Percentiles rank a stretch among this genome's conserved stretches.
phyloP scores from a whole-genome alignment of 2,888 invertebrate genomes.

The Loripinus fragilis region DNA sequence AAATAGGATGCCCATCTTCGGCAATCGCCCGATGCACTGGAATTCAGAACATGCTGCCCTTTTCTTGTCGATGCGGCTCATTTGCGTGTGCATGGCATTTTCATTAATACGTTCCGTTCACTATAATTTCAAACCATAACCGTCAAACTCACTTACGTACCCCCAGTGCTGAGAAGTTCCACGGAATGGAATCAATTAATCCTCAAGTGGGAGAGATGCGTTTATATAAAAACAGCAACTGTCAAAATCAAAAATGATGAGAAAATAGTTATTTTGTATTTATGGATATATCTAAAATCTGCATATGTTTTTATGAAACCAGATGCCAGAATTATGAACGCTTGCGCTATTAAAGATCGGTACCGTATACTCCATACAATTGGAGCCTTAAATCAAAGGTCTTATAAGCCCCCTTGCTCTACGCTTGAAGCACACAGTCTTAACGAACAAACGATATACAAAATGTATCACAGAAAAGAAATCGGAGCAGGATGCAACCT shows the following conservation, averaged over 20 bases:
- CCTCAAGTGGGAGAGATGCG: conserved; percentile 42
- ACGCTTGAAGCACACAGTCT: no score
- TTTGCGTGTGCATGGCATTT: conserved; percentile 12
- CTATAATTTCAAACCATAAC: conserved; percentile 56
- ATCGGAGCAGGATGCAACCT: no score
- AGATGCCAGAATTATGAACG: conserved; percentile 57
- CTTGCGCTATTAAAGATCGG: conserved; percentile 47
- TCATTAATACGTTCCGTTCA: conserved; percentile 7
- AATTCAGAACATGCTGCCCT: no score
- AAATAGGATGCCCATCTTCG: no score
- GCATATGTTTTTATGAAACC: conserved; percentile 58
- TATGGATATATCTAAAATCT: conserved; percentile 58
- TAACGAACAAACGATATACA: no score
- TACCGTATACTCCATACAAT: no score
- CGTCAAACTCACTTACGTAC: conserved; percentile 56
- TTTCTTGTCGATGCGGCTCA: no score
- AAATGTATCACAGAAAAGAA: no score
- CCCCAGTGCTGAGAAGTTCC: conserved; percentile 52
- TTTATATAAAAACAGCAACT: conserved; percentile 62
- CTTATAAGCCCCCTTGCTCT: no score
- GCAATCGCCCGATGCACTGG: no score
- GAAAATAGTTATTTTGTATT: conserved; percentile 64
- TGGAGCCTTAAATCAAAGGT: no score
- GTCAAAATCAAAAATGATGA: conserved; percentile 62
- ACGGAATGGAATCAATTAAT: conserved; percentile 55